A percentile compares a stretch with the other conserved stretches of the same genome.
Conservation (phyloP, 2,888 invertebrate species). For the Athalia rosae region DNA sequence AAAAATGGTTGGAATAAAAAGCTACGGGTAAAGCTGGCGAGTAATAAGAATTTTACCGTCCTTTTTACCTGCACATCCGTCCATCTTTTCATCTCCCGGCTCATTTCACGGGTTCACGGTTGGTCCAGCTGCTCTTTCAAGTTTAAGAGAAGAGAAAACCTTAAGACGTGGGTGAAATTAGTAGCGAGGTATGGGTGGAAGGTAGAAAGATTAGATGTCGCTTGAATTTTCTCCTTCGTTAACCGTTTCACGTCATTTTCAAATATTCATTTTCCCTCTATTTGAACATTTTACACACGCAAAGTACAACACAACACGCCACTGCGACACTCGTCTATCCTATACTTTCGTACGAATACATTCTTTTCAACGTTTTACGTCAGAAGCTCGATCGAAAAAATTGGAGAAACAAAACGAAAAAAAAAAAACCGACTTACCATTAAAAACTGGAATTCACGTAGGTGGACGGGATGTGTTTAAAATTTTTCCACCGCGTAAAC, state of each 20-base stretch:
- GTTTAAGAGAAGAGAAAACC: conserved; percentile 3
- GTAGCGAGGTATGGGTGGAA: conserved; percentile 1
- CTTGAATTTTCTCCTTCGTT: conserved; percentile 23
- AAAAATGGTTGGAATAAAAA: background rate
- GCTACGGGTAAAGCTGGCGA: background rate
- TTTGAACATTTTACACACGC: background rate
- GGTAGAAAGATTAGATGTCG: conserved; percentile 19
- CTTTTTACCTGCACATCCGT: conserved; percentile 3
- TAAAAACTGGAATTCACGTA: background rate
- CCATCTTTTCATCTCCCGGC: too few relatives aligned
- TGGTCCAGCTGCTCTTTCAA: background rate
- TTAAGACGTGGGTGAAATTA: conserved; percentile 28
- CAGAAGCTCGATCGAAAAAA: too few relatives aligned
- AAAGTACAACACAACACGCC: too few relatives aligned
- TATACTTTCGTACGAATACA: too few relatives aligned
- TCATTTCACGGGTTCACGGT: background rate
- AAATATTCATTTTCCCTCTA: conserved; percentile 32
- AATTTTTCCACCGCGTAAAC: conserved; percentile 12
- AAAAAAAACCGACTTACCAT: background rate
- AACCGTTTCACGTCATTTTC: conserved; percentile 9
- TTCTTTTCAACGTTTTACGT: too few relatives aligned
- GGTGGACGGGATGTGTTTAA: background rate
- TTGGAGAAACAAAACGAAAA: background rate
- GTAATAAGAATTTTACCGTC: background rate
- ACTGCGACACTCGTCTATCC: too few relatives aligned